Conservation (phyloP, 2,888 invertebrate genomes). For the Tenthredo distinguenda region DNA sequence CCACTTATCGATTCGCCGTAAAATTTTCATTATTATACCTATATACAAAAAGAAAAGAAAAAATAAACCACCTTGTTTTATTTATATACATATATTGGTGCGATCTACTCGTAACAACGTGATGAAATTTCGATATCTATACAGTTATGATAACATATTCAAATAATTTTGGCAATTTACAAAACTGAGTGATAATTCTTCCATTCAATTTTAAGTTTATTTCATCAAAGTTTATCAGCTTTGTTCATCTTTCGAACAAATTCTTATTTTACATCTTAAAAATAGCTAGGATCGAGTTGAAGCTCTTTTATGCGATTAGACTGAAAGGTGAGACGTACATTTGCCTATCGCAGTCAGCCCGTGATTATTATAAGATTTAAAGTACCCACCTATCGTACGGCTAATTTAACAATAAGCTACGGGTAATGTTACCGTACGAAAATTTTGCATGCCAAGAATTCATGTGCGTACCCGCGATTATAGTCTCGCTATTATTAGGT, state of each 20-base stretch:
- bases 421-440: background rate
- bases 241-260: background rate
- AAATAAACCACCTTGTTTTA: background rate
- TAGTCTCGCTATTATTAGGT: background rate
- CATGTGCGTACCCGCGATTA: no score
- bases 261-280: background rate
- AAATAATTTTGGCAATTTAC: background rate
- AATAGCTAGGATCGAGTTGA: background rate
- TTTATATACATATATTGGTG: background rate
- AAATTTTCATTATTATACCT: background rate
- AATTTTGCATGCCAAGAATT: background rate
- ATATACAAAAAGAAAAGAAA: background rate
- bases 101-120: no score
- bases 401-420: no score
- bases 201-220: background rate
- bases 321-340: background rate
- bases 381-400: no score
- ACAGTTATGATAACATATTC: no score
- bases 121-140: no score
- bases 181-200: background rate
- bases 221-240: background rate
- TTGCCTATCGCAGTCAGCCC: background rate
- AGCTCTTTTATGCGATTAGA: background rate
- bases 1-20: constrained; percentile 15
- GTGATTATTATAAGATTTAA: no score